These are phyloP conservation scores for Colletes gigas DNA, from an alignment of 1,140 invertebrate genomes.

Conservation along the genomic window DNA sequence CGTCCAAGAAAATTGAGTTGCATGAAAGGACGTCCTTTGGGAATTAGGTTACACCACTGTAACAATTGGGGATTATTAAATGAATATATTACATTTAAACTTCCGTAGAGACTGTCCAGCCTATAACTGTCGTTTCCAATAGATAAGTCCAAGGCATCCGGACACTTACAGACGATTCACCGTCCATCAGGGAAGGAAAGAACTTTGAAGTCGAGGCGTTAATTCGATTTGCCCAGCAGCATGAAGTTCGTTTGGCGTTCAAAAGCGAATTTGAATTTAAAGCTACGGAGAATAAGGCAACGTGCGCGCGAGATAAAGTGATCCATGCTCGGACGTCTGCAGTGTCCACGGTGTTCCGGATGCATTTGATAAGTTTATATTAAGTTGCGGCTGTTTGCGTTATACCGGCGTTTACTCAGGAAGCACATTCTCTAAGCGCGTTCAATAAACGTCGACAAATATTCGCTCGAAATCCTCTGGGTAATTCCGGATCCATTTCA, in stretches of 20 bases:
- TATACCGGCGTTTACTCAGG: conserved; percentile 1
- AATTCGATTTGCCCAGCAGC: background rate
- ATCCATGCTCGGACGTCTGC: background rate
- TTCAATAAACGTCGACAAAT: conserved; percentile 35
- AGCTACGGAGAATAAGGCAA: background rate
- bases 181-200: background rate
- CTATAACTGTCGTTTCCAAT: too few species aligned
- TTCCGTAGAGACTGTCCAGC: too few species aligned
- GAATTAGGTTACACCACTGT: too few species aligned
- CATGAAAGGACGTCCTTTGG: too few species aligned
- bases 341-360: background rate
- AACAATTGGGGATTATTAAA: too few species aligned
- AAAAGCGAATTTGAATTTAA: background rate
- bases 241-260: background rate
- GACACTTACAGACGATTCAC: too few species aligned
- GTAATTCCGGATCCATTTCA: conserved; percentile 17
- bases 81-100: too few species aligned
- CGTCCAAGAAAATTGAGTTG: conserved; percentile 17
- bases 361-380: conserved; percentile 17
- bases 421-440: background rate
- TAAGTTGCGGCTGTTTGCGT: conserved; percentile 4
- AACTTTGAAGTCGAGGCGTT: background rate
- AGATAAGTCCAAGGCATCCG: too few species aligned
- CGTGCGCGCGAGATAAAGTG: background rate
- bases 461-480: conserved; percentile 21